These are phyloP conservation scores for Phortica variegata DNA, from an alignment of 1,140 invertebrate species.

Conservation along the genomic window DNA sequence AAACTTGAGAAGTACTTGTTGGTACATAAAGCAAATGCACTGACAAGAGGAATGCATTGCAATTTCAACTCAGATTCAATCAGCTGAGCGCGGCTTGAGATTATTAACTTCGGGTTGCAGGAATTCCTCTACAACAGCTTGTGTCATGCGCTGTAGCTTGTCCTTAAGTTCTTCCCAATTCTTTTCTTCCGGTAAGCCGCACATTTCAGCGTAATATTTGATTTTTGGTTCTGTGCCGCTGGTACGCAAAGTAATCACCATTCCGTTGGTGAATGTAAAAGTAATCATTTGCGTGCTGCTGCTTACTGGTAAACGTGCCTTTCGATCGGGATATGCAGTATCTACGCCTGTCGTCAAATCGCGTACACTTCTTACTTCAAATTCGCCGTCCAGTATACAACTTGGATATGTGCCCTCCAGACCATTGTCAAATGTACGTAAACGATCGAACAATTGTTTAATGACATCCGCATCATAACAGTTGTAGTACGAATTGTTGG, in stretches of 20 bases:
- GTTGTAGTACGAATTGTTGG: slow-evolving; percentile 85
- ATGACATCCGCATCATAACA: slow-evolving; percentile 76
- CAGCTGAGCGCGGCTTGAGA: no score
- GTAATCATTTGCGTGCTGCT: slow-evolving; percentile 92
- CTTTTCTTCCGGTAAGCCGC: slow-evolving; percentile 70
- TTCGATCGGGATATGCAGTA: slow-evolving; percentile 69
- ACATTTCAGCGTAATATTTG: slow-evolving; percentile 95
- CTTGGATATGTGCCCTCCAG: slow-evolving; percentile 66
- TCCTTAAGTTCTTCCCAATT: slow-evolving; percentile 65
- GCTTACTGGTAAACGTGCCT: slow-evolving; percentile 76
- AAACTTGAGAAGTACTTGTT: no score
- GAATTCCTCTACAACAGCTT: slow-evolving; percentile 76
- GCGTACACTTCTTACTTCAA: slow-evolving; percentile 72
- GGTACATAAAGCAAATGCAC: no score
- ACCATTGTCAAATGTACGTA: slow-evolving; percentile 73
- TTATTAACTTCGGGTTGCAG: slow-evolving; percentile 75
- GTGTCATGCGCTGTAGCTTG: slow-evolving; percentile 74
- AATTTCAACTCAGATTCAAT: no score
- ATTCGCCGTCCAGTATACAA: slow-evolving; percentile 69
- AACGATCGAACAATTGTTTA: slow-evolving; percentile 75
- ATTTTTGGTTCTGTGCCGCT: slow-evolving; percentile 99
- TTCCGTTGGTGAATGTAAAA: slow-evolving; percentile 86
- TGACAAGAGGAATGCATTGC: no score
- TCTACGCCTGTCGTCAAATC: slow-evolving; percentile 92
- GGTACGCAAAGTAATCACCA: slow-evolving; percentile 85